Percentiles rank a stretch among this genome's conserved stretches.
These are phyloP conservation scores for Cactoblastis cactorum DNA, from an alignment of 2,888 invertebrate genomes.

Conservation along the genomic window DNA sequence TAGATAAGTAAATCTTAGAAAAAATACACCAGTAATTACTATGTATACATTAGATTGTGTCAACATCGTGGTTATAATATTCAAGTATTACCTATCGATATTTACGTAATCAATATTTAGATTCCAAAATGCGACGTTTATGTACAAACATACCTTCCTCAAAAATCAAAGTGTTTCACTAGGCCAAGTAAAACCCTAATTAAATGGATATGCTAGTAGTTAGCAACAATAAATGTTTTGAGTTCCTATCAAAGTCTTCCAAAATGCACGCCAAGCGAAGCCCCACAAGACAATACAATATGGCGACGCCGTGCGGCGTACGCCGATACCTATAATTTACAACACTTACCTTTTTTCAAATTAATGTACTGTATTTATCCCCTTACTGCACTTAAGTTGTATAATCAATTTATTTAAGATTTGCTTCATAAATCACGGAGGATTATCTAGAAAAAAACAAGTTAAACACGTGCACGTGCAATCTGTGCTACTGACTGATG, in stretches of 20 bases:
- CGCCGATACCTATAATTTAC: not conserved
- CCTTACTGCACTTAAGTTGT: not conserved
- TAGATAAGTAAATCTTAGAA: no score
- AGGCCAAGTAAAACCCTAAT: not conserved
- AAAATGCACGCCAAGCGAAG: conserved; percentile 5
- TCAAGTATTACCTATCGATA: not conserved
- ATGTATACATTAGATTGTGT: no score
- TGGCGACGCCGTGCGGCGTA: conserved; percentile 17
- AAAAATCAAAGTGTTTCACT: not conserved
- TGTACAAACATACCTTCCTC: not conserved
- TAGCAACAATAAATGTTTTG: not conserved
- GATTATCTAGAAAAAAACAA: not conserved
- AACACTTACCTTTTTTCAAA: conserved; percentile 1
- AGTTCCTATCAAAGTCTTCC: not conserved
- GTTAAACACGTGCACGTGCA: not conserved
- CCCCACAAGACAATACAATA: conserved; percentile 16
- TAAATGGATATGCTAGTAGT: not conserved
- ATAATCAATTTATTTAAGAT: not conserved
- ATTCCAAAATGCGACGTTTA: not conserved
- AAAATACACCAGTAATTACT: no score
- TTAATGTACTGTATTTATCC: not conserved
- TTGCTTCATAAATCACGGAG: not conserved
- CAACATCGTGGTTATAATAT: no score
- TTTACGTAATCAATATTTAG: conserved; percentile 8
- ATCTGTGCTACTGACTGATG: no score